Conservation (phyloP, 2,113 vertebrate genomes). For the Pedetes capensis region DNA sequence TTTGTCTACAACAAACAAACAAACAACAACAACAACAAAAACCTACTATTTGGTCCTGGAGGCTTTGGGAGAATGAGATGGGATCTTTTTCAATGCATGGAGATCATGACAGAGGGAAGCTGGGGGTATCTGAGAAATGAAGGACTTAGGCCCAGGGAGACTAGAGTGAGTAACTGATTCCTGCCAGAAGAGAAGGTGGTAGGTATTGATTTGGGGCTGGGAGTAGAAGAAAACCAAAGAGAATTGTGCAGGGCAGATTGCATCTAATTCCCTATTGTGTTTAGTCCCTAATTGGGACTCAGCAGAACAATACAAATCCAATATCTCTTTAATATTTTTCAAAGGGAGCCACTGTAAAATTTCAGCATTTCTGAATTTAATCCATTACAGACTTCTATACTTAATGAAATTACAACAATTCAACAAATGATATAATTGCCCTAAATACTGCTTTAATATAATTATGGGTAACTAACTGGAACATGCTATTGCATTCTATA, state of each 20-base stretch:
- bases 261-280: conserved; percentile 41
- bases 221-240: background rate
- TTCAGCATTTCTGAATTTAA: conserved; percentile 64
- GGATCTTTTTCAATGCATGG: background rate
- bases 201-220: background rate
- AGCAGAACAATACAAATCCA: conserved; percentile 4
- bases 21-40: background rate
- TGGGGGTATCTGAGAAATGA: background rate
- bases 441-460: conserved; percentile 74
- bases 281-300: conserved; percentile 11
- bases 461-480: conserved; percentile 64
- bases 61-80: background rate
- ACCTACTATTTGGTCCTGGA: background rate
- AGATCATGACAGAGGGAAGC: background rate
- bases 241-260: background rate
- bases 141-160: background rate
- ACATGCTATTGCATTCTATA: conserved; percentile 59
- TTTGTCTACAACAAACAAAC: background rate
- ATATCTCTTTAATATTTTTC: conserved; percentile 46
- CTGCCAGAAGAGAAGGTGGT: background rate
- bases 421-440: conserved; percentile 68
- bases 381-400: conserved; percentile 56
- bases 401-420: conserved; percentile 73
- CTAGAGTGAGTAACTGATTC: background rate
- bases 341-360: conserved; percentile 7